phyloP scores from a whole-genome alignment of 1,140 invertebrate species.

The Campodea augens region DNA sequence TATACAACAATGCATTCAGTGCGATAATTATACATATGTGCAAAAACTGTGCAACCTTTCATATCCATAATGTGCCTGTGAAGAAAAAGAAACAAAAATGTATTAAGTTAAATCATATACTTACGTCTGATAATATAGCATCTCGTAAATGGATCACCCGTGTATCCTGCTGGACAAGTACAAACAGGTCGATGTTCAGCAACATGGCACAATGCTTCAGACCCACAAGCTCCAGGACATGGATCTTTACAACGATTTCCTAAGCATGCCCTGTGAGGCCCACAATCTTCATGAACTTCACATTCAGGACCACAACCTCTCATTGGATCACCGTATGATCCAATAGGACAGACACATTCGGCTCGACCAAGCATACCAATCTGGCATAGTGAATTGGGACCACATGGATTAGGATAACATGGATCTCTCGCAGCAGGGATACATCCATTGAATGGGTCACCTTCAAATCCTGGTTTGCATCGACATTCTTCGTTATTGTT shows the following conservation, averaged over 20 bases:
- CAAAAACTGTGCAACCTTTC: slow-evolving; percentile 17
- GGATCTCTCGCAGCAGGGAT: slow-evolving; percentile 10
- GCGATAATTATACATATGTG: slow-evolving; percentile 19
- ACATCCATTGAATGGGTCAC: slow-evolving; percentile 11
- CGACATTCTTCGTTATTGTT: slow-evolving; percentile 17
- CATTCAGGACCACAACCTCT: slow-evolving; percentile 30
- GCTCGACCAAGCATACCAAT: slow-evolving; percentile 23
- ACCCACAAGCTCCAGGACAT: slow-evolving; percentile 30
- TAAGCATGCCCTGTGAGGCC: background rate
- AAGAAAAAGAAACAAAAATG: slow-evolving; percentile 15
- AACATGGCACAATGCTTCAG: slow-evolving; percentile 41
- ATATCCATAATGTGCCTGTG: slow-evolving; percentile 16
- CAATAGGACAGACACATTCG: slow-evolving; percentile 35
- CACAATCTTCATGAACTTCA: slow-evolving; percentile 18
- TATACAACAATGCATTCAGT: slow-evolving; percentile 10
- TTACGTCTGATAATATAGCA: slow-evolving; percentile 28
- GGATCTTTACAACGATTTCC: slow-evolving; percentile 19
- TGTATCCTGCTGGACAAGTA: slow-evolving; percentile 39
- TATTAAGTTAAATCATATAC: slow-evolving; percentile 15
- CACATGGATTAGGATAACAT: slow-evolving; percentile 21
- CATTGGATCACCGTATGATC: slow-evolving; percentile 39
- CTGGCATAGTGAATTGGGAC: slow-evolving; percentile 20
- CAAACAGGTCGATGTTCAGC: slow-evolving; percentile 43
- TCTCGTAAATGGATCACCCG: slow-evolving; percentile 50
- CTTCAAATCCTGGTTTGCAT: slow-evolving; percentile 15